A percentile compares a stretch with the other conserved stretches of the same genome.
Conservation (phyloP, 2,888 invertebrate genomes). For the Nymphalis polychloros region DNA sequence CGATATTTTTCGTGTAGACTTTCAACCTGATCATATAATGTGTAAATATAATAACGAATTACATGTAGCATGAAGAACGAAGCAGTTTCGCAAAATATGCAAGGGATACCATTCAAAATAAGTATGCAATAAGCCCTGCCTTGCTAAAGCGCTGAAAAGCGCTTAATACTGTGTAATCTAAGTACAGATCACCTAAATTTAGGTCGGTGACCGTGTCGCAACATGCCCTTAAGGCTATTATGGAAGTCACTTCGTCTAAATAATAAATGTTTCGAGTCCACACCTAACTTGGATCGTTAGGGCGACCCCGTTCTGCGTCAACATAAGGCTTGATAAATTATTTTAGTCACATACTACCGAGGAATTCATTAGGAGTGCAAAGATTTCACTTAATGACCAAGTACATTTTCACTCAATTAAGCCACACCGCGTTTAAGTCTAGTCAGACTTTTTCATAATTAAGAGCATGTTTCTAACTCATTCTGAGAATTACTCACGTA, state of each 20-base stretch:
- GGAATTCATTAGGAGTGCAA: conserved; percentile 37
- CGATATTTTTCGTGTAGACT: no score
- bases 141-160: conserved; percentile 10
- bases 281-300: conserved; percentile 58
- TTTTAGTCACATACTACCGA: conserved; percentile 35
- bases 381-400: conserved; percentile 33
- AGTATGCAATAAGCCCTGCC: conserved; percentile 19
- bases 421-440: conserved; percentile 24
- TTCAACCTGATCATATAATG: no score
- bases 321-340: conserved; percentile 41
- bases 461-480: conserved; percentile 21
- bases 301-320: conserved; percentile 47
- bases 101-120: not conserved
- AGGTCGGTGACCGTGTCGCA: conserved; percentile 29
- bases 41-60: no score
- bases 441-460: conserved; percentile 29
- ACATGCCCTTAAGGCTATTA: conserved; percentile 34
- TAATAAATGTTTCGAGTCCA: conserved; percentile 56
- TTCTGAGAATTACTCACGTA: conserved; percentile 10
- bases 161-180: conserved; percentile 17
- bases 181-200: conserved; percentile 26
- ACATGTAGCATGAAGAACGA: not conserved
- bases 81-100: not conserved
- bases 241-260: conserved; percentile 47
- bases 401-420: conserved; percentile 34